phyloP scores from a whole-genome alignment of 2,113 vertebrate genomes.

The Cnemophilus loriae region DNA sequence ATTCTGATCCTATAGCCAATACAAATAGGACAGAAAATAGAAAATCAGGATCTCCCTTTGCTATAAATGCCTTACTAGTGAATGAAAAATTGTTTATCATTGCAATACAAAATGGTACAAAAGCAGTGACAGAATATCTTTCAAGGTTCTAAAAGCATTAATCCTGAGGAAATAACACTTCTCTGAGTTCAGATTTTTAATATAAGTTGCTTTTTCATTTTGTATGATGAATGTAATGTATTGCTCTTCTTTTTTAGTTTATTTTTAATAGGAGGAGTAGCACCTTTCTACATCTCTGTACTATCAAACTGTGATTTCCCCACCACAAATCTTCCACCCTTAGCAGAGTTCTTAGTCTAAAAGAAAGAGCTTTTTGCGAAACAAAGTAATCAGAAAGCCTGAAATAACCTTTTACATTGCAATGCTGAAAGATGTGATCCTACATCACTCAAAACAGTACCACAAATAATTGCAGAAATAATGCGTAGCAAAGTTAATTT shows the following conservation, averaged over 20 bases:
- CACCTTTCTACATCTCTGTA: background rate
- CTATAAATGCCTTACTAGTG: background rate
- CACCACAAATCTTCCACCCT: background rate
- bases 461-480: background rate
- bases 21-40: background rate
- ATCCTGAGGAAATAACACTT: background rate
- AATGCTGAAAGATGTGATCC: background rate
- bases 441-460: background rate
- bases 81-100: background rate
- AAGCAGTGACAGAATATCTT: background rate
- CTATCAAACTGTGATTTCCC: background rate
- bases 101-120: background rate
- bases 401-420: background rate
- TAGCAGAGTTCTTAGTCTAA: background rate
- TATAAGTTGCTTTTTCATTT: background rate
- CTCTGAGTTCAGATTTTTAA: background rate
- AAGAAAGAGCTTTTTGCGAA: background rate
- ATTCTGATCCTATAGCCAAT: background rate
- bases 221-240: background rate
- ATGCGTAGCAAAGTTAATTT: background rate
- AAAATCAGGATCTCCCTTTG: background rate
- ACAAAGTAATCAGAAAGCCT: background rate
- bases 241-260: background rate
- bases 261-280: background rate
- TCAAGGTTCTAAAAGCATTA: background rate